These are phyloP conservation scores for Trachelus stipa DNA, from an alignment of 2,888 invertebrate genomes.

Conservation along the genomic window DNA sequence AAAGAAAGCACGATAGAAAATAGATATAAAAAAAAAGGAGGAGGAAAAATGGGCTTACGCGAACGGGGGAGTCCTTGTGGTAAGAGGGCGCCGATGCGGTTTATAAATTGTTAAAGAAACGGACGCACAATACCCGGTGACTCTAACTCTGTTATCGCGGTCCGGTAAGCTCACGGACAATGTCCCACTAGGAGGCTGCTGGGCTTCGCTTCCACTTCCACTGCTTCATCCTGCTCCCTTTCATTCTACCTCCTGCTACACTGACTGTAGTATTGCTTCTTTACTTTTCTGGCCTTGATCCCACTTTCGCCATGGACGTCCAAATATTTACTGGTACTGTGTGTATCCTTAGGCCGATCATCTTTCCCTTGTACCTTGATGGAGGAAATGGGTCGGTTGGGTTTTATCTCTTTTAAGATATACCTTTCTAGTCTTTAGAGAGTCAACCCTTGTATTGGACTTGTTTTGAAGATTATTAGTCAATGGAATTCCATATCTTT, in stretches of 20 bases:
- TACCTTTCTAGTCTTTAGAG: no score
- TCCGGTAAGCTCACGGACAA: slow-evolving; percentile 57
- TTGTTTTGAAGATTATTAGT: no score
- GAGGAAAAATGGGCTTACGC: no score
- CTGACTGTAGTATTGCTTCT: slow-evolving; percentile 15
- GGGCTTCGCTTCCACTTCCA: slow-evolving; percentile 25
- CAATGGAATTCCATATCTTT: no score
- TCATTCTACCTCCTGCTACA: neutral
- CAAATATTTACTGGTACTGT: slow-evolving; percentile 54
- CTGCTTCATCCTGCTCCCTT: neutral
- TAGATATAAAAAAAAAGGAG: no score
- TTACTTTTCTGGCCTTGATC: slow-evolving; percentile 20
- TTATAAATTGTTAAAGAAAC: slow-evolving; percentile 47
- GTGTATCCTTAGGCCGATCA: no score
- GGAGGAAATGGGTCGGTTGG: no score
- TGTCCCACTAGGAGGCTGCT: slow-evolving; percentile 38
- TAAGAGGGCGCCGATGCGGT: slow-evolving; percentile 35
- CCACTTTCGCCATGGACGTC: slow-evolving; percentile 50
- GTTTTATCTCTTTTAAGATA: no score
- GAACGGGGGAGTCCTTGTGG: no score
- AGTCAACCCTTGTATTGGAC: no score
- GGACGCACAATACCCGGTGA: slow-evolving; percentile 44
- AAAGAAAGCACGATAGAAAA: no score
- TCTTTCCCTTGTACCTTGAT: no score
- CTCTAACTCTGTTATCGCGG: slow-evolving; percentile 64